A percentile compares a stretch with the other conserved stretches of the same genome.
These are phyloP conservation scores for Ariolimax columbianus DNA, from an alignment of 2,888 invertebrate genomes.

Conservation along the genomic window DNA sequence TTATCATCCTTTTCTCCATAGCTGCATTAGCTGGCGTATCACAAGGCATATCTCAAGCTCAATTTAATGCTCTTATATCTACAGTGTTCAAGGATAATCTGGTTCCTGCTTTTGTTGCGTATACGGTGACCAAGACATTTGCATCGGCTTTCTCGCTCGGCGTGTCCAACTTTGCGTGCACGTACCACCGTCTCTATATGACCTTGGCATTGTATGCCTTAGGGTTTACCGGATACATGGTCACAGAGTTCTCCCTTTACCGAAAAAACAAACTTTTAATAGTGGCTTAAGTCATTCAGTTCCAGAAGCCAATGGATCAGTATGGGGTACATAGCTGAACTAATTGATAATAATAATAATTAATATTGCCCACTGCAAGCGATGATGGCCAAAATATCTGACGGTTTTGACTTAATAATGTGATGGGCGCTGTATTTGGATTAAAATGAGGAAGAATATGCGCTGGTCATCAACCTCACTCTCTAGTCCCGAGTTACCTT, in stretches of 20 bases:
- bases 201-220: conserved; percentile 57
- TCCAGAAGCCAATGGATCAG: too few relatives aligned
- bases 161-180: conserved; percentile 64
- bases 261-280: not conserved
- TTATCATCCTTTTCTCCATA: conserved; percentile 57
- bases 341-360: too few relatives aligned
- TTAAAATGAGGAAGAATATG: too few relatives aligned
- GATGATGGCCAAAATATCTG: too few relatives aligned
- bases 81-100: conserved; percentile 63
- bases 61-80: conserved; percentile 68
- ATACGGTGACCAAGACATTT: conserved; percentile 66
- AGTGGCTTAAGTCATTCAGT: not conserved
- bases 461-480: too few relatives aligned
- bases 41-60: conserved; percentile 70
- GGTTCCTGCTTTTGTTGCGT: conserved; percentile 67
- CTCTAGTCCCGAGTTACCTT: too few relatives aligned
- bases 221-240: conserved; percentile 48
- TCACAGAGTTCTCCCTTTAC: conserved; percentile 32
- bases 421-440: too few relatives aligned
- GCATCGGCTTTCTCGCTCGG: conserved; percentile 66
- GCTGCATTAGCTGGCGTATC: conserved; percentile 64
- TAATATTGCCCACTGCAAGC: too few relatives aligned
- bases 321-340: too few relatives aligned
- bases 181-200: conserved; percentile 60
- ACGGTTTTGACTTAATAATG: too few relatives aligned